Evolutionary conservation across 2,888 invertebrate species (phyloP), one percentile per base, ranked within the genome.

Genomic region (Timandra comae): DNA sequence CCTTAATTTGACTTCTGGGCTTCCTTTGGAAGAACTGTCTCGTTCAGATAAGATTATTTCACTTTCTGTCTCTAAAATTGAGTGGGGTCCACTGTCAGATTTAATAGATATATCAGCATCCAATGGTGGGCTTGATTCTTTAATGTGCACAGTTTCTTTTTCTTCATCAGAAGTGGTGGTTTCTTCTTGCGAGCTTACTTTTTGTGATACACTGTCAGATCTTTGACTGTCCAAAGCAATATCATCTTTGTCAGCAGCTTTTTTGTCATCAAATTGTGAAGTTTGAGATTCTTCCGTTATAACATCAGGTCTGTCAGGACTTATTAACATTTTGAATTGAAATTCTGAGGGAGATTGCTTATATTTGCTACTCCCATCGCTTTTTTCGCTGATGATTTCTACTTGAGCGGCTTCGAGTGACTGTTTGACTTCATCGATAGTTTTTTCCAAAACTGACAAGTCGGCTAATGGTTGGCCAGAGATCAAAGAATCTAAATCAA

Each of bases 311-410:
- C 73, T 69, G 16, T 86, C 86, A 1, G 86, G 86, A 43, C 86
- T 87, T 20, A 86, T 81, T 19, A 90, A 64, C 11, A 90, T 70
- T 66, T 90, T 91, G 33, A 92, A 91, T 57, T 91, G 91, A 56
- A 92, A 92, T 63, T 92, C 92, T 1, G 91, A 91, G 2, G 91
- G 91, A 0, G 91, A 91, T 48, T 91, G 90, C 52, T 92, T 91
- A 46, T 90, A 90, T 58, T 89, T 89, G 29, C 88, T 88, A 43
- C 88, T 91, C 5, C 91, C 88, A 45, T 90, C 90, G 52, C 75
- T 87, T 63, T 88, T 88, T 42, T 88, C 86, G 55, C 89, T 90
- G 33, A 91, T 90, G 3, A 91, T 86, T 71, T 91, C 91, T 49
- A 87, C 90, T 66, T 90, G 91, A 0, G 91, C 91, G 26, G 90